phyloP scores from a whole-genome alignment of 2,113 vertebrate species.

The Martes martes region DNA sequence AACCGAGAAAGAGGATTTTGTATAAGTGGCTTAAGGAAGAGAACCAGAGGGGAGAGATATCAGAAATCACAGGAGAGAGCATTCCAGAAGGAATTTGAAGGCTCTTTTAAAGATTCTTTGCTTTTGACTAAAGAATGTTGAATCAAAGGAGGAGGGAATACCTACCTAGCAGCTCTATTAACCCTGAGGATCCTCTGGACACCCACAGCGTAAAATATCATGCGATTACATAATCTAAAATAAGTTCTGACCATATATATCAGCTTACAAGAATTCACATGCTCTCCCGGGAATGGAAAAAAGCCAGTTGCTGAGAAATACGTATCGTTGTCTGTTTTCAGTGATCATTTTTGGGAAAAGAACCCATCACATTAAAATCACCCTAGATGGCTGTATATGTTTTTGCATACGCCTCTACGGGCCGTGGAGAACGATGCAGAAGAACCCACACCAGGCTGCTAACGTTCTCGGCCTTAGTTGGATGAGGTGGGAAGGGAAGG shows the following conservation, averaged over 20 bases:
- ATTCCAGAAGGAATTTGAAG: neutral
- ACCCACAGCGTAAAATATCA: neutral
- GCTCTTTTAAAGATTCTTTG: neutral
- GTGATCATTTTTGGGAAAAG: neutral
- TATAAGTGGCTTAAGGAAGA: neutral
- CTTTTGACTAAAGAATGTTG: neutral
- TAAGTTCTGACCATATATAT: neutral
- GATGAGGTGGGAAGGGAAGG: neutral
- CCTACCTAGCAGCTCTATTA: neutral
- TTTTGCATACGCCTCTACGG: neutral
- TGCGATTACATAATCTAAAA: neutral
- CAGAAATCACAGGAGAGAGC: neutral
- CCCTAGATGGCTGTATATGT: neutral
- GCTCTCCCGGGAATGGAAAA: neutral
- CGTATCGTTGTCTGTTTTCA: neutral
- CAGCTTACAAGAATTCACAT: neutral
- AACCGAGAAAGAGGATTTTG: neutral
- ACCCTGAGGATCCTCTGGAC: neutral
- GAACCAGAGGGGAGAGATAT: neutral
- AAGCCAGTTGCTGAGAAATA: neutral
- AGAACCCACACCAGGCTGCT: no score
- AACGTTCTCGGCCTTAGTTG: rapidly evolving
- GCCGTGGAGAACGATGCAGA: neutral
- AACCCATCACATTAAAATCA: neutral
- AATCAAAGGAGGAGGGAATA: neutral